These are phyloP conservation scores for Tetragonula clypearis DNA, from an alignment of 1,140 invertebrate species.

Conservation along the genomic window DNA sequence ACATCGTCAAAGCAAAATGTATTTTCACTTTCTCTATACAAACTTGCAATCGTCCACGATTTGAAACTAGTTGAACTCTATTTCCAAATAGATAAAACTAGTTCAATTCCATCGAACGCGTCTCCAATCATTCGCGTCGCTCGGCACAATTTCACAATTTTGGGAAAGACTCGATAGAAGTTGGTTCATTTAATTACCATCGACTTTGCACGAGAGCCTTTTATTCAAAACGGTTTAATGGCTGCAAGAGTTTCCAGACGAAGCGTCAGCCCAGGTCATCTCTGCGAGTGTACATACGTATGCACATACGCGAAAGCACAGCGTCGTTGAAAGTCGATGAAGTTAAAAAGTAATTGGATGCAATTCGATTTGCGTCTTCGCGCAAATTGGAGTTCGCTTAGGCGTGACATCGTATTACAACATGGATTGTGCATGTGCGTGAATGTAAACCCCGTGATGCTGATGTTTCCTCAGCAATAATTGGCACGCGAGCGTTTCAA, in stretches of 20 bases:
- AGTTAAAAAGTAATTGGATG: conserved; percentile 34
- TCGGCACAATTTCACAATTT: not conserved
- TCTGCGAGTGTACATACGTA: not conserved
- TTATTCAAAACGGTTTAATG: not conserved
- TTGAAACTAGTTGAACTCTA: not conserved
- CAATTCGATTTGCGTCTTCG: conserved; percentile 23
- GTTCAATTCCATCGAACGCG: not conserved
- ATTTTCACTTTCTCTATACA: too few relatives aligned
- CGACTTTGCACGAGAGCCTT: not conserved
- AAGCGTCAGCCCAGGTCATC: not conserved
- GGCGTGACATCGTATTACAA: conserved; percentile 10
- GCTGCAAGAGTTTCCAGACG: not conserved
- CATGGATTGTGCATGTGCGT: not conserved
- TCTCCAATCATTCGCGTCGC: not conserved
- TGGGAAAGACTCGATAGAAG: not conserved
- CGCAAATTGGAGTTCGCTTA: not conserved
- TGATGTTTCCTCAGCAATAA: not conserved
- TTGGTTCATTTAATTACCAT: not conserved
- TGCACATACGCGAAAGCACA: not conserved
- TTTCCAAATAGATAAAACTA: too few relatives aligned
- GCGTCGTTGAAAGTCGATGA: not conserved
- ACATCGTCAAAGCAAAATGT: too few relatives aligned
- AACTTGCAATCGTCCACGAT: not conserved
- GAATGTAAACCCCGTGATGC: not conserved
- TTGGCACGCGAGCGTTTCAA: not conserved